Evolutionary conservation across 2,888 invertebrate genomes (phyloP).

Genomic region (Coremacera marginata): DNA sequence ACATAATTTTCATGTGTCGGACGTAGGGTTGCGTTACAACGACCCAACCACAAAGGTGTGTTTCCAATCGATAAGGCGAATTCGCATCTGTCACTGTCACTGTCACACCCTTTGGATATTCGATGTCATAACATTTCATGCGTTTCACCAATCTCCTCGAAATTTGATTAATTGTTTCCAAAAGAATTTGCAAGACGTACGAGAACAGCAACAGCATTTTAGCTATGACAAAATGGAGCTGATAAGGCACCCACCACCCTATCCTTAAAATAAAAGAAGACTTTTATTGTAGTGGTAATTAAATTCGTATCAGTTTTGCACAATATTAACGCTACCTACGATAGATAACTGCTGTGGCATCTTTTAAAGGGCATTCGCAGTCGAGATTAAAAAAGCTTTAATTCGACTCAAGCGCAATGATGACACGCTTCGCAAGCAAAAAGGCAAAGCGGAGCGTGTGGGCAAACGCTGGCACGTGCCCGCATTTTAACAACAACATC

Average conservation of each 20-base stretch:
- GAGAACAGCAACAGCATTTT: not conserved
- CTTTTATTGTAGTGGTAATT: no score
- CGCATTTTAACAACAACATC: slow-evolving; percentile 49
- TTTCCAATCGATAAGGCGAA: slow-evolving; percentile 62
- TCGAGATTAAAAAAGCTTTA: no score
- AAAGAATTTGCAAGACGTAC: slow-evolving; percentile 47
- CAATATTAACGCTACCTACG: no score
- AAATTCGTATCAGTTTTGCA: no score
- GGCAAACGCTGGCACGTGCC: slow-evolving; percentile 53
- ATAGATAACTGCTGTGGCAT: no score
- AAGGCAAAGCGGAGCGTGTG: slow-evolving; percentile 49
- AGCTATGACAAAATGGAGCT: no score
- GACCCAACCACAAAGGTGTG: slow-evolving; percentile 19
- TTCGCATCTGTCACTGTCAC: slow-evolving; percentile 68
- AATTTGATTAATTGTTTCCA: slow-evolving; percentile 65
- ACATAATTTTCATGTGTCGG: slow-evolving; percentile 1
- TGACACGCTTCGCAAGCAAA: slow-evolving; percentile 23
- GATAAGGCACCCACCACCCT: not conserved
- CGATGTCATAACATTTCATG: slow-evolving; percentile 29
- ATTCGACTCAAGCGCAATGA: not conserved
- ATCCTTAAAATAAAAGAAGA: not conserved
- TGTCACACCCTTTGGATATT: slow-evolving; percentile 60
- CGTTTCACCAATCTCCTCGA: slow-evolving; percentile 38
- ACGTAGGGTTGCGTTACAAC: not conserved
- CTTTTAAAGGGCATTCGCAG: no score